Base-by-base conservation (phyloP, 2,113 vertebrate species). In the Porphyrio hochstetteri region DNA sequence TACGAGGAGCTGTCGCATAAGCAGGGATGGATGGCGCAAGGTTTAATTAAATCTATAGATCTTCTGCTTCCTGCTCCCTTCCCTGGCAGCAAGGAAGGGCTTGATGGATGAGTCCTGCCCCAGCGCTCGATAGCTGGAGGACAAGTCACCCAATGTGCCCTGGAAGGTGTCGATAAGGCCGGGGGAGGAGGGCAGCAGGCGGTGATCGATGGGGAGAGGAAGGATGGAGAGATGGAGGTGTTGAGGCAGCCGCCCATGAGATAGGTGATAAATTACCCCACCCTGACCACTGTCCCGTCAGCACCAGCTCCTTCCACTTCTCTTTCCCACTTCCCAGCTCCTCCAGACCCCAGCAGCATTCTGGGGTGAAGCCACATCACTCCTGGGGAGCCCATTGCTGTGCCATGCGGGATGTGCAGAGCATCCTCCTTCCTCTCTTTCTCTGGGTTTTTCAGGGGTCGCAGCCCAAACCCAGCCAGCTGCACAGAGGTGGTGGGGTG, bases 41-140 rank as follows among this genome's bases (percentile, higher is more conserved):
- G n/a, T 91, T 95, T 96, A 97, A 97, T 97, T 96, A 97, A 97
- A 96, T 94, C 95, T 84, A 96, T 97, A 96, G 95, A 96, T 97
- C 90, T 96, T 90, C 82, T 92, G 86, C 90, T 93, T 94, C 84
- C 95, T 87, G 88, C 78, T 46, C 80, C 88, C 52, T 85, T 74
- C 72, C 82, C 81, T 72, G 95, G 75, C 94, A 92, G 95, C 63
- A 3, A 35, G 64, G 33, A 88, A 18, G 75, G 52, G 3, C 33
- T 13, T 97, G 96, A 96, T 95, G 31, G 91, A 97, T 97, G 86
- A 89, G 42, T 31, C 31, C 88, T 94, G 82, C 72, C 83, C 94
- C 13, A 5, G 65, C 0, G n/a, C 82, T 93, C 76, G 1, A 5
- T 72, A 17, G 3, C 57, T 25, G 53, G 9, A 11, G 65, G 40